Evolutionary conservation across 2,888 invertebrate genomes (phyloP).

Genomic region (Miltochrista miniata): DNA sequence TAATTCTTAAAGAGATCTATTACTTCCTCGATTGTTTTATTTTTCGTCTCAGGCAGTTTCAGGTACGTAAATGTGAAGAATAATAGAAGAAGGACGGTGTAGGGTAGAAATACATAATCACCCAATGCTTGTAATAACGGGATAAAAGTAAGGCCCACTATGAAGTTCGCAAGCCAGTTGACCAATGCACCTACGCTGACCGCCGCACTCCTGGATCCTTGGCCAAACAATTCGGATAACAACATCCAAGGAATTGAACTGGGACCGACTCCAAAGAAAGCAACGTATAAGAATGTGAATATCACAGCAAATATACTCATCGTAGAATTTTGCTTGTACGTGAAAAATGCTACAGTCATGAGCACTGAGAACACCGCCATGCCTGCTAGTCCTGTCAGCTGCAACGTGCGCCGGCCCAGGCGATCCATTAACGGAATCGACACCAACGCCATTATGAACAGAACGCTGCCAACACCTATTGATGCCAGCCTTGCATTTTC

Average conservation of each 20-base stretch:
- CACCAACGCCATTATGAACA: constrained; percentile 89
- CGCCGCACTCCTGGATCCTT: constrained; percentile 76
- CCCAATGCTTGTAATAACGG: constrained; percentile 63
- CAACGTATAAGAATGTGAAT: constrained; percentile 77
- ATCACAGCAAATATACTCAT: constrained; percentile 78
- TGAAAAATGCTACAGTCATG: constrained; percentile 84
- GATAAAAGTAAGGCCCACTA: constrained; percentile 77
- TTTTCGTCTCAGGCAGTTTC: constrained; percentile 79
- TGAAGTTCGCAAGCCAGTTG: constrained; percentile 80
- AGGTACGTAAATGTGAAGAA: constrained; percentile 77
- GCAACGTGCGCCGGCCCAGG: constrained; percentile 87
- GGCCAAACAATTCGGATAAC: constrained; percentile 76
- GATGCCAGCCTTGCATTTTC: constrained; percentile 86
- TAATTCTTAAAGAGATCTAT: constrained; percentile 77
- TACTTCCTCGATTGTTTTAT: constrained; percentile 78
- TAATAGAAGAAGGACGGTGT: constrained; percentile 67
- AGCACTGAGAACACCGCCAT: constrained; percentile 89
- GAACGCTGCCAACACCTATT: constrained; percentile 88
- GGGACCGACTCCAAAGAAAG: constrained; percentile 78
- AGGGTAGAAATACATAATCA: constrained; percentile 76
- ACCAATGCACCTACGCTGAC: constrained; percentile 78
- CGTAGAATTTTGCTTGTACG: constrained; percentile 64
- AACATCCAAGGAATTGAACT: constrained; percentile 83
- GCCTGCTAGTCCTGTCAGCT: constrained; percentile 87
- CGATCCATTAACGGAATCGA: constrained; percentile 90